Base-by-base conservation (phyloP, 2,888 invertebrate genomes). In the Drosophila setosimentum region DNA sequence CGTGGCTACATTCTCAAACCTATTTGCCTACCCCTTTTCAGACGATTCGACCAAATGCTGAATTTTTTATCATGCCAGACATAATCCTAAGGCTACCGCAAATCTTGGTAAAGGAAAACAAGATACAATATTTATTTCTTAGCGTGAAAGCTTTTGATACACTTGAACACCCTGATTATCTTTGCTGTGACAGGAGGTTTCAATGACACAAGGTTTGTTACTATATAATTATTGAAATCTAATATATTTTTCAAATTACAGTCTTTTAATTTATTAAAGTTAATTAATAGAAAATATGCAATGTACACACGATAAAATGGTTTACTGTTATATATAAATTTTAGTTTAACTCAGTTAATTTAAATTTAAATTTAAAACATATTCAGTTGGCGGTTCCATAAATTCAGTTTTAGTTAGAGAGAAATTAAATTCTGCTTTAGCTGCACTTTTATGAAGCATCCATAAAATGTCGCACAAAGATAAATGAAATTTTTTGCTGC, bases 401-500 rank as follows among this genome's bases (percentile, higher is more conserved):
- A 18, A 30, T 18, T n/a, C n/a, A n/a, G n/a, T 2, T 21, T 18
- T 35, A 53, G 13, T 42, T 29, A n/a, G 29, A 11, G 1, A 3
- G 29, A n/a, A 10, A 40, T 7, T 13, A 30, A 32, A 4, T 53
- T 8, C 21, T 30, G 27, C 7, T 24, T n/a, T 45, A 60, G 42
- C n/a, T 30, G 42, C 66, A 53, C 0, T 21, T 13, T 13, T 8
- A 10, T 11, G 7, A 13, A 21, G 37, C 13, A 29, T 33, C 11
- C 62, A 18, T 24, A 61, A 66, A 60, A 53, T 67, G 40, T 21
- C 27, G 5, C 30, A 55, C 18, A 45, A 53, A 66, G 16, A 63
- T 29, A 33, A 55, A 24, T n/a, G 10, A 3, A 2, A 3, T 45
- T 58, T 63, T 61, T 45, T 51, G 53, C 27, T 61, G 55, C 40